Conservation (phyloP, 1,140 invertebrate genomes). For the Drosophila kepulauana region DNA sequence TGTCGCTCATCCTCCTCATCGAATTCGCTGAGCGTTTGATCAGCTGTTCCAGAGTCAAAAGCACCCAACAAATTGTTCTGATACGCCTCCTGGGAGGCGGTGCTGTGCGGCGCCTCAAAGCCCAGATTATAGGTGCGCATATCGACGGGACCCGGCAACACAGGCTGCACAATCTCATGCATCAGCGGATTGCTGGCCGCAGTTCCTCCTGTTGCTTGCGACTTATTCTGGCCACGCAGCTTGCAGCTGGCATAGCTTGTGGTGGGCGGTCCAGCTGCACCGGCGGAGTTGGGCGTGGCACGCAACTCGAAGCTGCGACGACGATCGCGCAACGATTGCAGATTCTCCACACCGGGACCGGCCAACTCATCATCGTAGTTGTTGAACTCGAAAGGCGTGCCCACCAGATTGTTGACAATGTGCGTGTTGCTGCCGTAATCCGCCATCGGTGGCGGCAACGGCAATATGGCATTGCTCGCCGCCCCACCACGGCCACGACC, state of each 20-base stretch:
- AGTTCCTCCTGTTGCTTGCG: slow-evolving; percentile 11
- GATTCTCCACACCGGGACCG: slow-evolving; percentile 91
- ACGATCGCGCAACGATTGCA: slow-evolving; percentile 92
- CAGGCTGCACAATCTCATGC: slow-evolving; percentile 87
- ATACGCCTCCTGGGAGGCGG: slow-evolving; percentile 85
- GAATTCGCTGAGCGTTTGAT: slow-evolving; percentile 89
- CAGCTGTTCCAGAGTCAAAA: slow-evolving; percentile 88
- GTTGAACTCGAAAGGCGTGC: slow-evolving; percentile 94
- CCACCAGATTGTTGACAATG: slow-evolving; percentile 89
- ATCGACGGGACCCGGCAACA: slow-evolving; percentile 93
- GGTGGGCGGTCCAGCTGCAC: slow-evolving; percentile 7
- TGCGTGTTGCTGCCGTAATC: slow-evolving; percentile 79
- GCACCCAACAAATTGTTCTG: slow-evolving; percentile 88
- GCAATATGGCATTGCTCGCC: slow-evolving; percentile 54
- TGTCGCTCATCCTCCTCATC: slow-evolving; percentile 93
- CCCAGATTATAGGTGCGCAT: slow-evolving; percentile 92
- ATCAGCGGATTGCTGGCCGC: slow-evolving; percentile 47
- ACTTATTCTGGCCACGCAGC: slow-evolving; percentile 51
- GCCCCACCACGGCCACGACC: slow-evolving; percentile 78
- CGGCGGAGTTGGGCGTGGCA: slow-evolving; percentile 29
- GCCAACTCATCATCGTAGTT: slow-evolving; percentile 91
- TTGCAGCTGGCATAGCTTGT: slow-evolving; percentile 48
- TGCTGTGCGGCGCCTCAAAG: slow-evolving; percentile 86
- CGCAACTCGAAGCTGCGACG: slow-evolving; percentile 87
- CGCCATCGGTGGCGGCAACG: slow-evolving; percentile 77